A percentile compares a stretch with the other conserved stretches of the same genome.
Evolutionary conservation across 2,888 invertebrate species (phyloP).

Genomic region (Acrobasis suavella): DNA sequence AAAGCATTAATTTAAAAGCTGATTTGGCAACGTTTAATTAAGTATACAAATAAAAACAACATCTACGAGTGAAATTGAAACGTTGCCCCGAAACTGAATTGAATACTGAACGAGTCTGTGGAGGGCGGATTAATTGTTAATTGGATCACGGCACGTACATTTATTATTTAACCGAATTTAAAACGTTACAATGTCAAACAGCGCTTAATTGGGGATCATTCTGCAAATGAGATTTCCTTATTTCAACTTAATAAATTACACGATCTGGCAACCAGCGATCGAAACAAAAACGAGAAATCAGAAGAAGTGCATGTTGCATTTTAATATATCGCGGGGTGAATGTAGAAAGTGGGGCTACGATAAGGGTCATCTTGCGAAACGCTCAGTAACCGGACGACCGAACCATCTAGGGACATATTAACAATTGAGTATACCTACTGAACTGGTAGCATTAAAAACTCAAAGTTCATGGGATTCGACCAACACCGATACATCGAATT

Average conservation of each 20-base stretch:
- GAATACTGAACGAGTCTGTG: constrained; percentile 57
- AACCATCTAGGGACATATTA: constrained; percentile 49
- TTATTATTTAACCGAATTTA: constrained; percentile 61
- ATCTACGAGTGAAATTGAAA: constrained; percentile 66
- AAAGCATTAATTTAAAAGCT: constrained; percentile 45
- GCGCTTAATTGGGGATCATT: constrained; percentile 47
- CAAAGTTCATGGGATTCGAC: constrained; percentile 22
- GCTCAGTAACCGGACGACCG: constrained; percentile 43
- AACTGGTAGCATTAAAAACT: constrained; percentile 24
- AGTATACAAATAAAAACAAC: constrained; percentile 61
- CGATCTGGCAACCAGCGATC: constrained; percentile 17
- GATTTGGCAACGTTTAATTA: constrained; percentile 64
- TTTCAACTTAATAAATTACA: constrained; percentile 23
- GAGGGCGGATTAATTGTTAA: constrained; percentile 71
- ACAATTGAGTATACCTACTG: constrained; percentile 33
- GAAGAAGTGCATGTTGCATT: constrained; percentile 42
- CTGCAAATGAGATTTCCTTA: constrained; percentile 36
- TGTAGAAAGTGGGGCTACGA: constrained; percentile 66
- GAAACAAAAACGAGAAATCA: constrained; percentile 30
- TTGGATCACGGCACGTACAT: constrained; percentile 65
- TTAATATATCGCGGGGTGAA: constrained; percentile 58
- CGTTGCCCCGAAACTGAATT: constrained; percentile 59
- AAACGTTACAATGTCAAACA: constrained; percentile 50
- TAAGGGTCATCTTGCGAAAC: constrained; percentile 72
- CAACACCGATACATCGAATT: constrained; percentile 19